Base-by-base conservation (phyloP, 2,113 vertebrate species). In the Albula glossodonta region DNA sequence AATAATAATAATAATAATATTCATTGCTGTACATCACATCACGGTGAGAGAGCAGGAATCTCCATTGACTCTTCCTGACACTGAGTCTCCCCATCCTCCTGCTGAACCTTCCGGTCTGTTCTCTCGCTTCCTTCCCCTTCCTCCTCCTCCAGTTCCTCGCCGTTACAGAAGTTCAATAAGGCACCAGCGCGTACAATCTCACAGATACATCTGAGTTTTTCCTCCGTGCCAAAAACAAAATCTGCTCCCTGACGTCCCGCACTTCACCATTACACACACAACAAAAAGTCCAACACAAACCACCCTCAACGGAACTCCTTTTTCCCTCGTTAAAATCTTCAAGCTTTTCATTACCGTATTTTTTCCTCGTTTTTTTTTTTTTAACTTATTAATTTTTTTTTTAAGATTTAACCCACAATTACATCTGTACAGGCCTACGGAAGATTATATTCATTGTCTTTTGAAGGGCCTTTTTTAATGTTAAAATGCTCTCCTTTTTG, bases 141-240 rank as follows among this genome's bases (percentile, higher is more conserved):
- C 31, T 63, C 87, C 90, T 87, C 87, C 91, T 89, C 85, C 74
- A 83, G 66, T 83, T 86, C 84, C 86, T 87, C 90, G 79, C 88
- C 84, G 77, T 90, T 80, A 86, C 83, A 83, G 81, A 80, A 84
- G 49, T 56, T 89, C 88, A 87, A 87, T 92, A 97, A 96, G 96
- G 95, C 95, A 96, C 93, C 89, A 66, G 57, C 89, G 89, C 82
- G 48, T 91, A 89, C 87, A 94, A 89, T 90, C 85, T 77, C 1
- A 78, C 80, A 87, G 87, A 90, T 56, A 87, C 90, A 49, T 50
- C 50, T 19, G 51, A 9, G 78, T 80, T 63, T 51, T 50, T 86
- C 78, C 51, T 81, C n/a, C 25, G 52, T 82, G 60, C 78, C 84
- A 57, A 52, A 63, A 83, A 56, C 7, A 83, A 15, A n/a, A 22